Conservation (phyloP, 2,888 invertebrate species). For the Epinotia demarniana region DNA sequence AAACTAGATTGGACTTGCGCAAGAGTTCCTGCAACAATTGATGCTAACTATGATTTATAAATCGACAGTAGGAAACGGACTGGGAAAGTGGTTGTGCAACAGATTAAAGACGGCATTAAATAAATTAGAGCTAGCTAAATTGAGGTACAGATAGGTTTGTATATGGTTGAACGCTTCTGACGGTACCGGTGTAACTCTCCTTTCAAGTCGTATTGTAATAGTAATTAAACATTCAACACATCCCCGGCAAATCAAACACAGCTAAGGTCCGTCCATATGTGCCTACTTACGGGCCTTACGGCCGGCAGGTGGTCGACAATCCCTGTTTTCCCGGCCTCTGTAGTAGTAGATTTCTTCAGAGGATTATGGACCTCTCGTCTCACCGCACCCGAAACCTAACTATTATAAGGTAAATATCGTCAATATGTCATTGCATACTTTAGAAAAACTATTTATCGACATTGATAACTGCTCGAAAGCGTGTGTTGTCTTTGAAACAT, state of each 20-base stretch:
- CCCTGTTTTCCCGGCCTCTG: too few relatives aligned
- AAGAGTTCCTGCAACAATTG: conserved; percentile 29
- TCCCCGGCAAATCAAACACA: too few relatives aligned
- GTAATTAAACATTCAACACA: too few relatives aligned
- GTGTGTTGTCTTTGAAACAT: not conserved
- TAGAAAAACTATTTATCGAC: not conserved
- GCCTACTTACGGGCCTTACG: too few relatives aligned
- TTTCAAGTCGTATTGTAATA: too few relatives aligned
- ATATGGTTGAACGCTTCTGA: conserved; percentile 4
- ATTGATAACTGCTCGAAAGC: not conserved
- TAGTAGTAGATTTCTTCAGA: too few relatives aligned
- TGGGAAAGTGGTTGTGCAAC: conserved; percentile 20
- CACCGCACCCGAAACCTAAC: too few relatives aligned
- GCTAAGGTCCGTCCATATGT: too few relatives aligned
- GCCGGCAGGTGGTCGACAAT: too few relatives aligned
- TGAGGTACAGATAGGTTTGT: not conserved
- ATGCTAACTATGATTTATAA: conserved; percentile 34
- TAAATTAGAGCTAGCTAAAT: conserved; percentile 23
- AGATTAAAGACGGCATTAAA: conserved; percentile 17
- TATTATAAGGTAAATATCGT: too few relatives aligned
- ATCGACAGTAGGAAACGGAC: conserved; percentile 6
- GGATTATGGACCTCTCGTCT: too few relatives aligned
- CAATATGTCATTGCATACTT: not conserved
- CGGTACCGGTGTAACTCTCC: not conserved
- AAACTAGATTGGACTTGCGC: conserved; percentile 21